Base-by-base conservation (phyloP, 2,888 invertebrate genomes). In the Crocallis elinguaria region DNA sequence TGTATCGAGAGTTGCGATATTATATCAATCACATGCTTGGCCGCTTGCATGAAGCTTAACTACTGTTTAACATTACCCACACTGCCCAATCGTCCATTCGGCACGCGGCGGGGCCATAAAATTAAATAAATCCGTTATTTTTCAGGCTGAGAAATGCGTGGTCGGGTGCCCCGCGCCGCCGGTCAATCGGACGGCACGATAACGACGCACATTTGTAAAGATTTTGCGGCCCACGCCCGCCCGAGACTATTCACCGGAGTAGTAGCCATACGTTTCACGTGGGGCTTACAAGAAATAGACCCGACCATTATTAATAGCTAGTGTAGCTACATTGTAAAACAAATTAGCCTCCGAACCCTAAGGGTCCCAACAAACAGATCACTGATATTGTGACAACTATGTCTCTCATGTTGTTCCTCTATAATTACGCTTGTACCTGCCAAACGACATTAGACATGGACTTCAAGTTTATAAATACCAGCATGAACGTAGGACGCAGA, bases 81-180 rank as follows among this genome's bases (percentile, higher is more conserved):
- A 62, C 71, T 64, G 73, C 69, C 79, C 88, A 87, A 90, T 88
- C 88, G 84, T 69, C 84, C 85, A 90, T 89, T 88, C 90, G 86
- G 87, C 88, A 88, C 90, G 89, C 84, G 83, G 88, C 84, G 69
- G 60, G 82, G 82, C 85, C 87, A 89, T 91, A 89, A 91, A 89
- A 89, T 90, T 90, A 88, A 90, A 88, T 89, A 90, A 91, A 89
- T 87, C 89, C 88, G 88, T 88, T 86, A 91, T 91, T 91, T 91
- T 91, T 91, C 90, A 91, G 84, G 80, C 86, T 87, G 87, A 87
- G 87, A 81, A 83, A 86, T 84, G 80, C 71, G 71, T 75, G 79
- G 79, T 67, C 70, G 73, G 68, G 51, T 39, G 45, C 29, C 39
- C 62, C 9, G 46, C 63, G 62, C 66, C 62, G 61, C 77, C 85